Evolutionary conservation across 2,797 vertebrate species (phyloP), one percentile per base, ranked within the genome.

Genomic region (Intellagama lesueurii): DNA sequence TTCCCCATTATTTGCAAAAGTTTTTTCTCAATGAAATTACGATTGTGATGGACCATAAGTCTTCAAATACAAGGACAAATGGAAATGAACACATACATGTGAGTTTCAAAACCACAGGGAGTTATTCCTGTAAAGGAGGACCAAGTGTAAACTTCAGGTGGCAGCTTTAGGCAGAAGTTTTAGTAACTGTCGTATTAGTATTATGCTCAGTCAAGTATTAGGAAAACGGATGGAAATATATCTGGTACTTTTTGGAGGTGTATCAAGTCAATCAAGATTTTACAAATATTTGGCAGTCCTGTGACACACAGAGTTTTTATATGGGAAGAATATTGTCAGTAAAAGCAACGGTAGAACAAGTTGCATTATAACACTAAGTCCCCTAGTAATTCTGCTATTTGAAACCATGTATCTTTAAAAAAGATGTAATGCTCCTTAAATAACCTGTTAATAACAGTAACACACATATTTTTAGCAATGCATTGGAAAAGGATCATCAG

Each of bases 281-380:
- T 66, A 79, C 52, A 22, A 16, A 80, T 32, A 7, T 24, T 35
- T 30, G 47, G 47, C 14, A 17, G 49, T 66, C n/a, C n/a, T 73
- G n/a, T 35, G 52, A 22, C 40, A 49, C 81, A 86, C 22, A 64
- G 22, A 75, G 3, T 40, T 40, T 76, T 44, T 77, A 35, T 40
- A 90, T 28, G 68, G 28, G 26, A 86, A 84, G 47, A 86, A 75
- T 49, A 81, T 82, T 40, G 35, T 52, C 68, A 49, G 32, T 76
- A 82, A 86, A 47, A 40, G 52, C 78, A 68, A 52, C 66, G 35
- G 66, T 7, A 5, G 44, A 16, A 64, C 32, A 60, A 6, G 12
- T 73, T 75, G 47, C 17, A 66, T 24, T 44, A 5, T 44, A 24
- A 40, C 56, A 19, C 11, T 9, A 32, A 68, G 9, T 4, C 7